Conservation (phyloP, 2,888 invertebrate genomes). For the Lycia hirtaria region DNA sequence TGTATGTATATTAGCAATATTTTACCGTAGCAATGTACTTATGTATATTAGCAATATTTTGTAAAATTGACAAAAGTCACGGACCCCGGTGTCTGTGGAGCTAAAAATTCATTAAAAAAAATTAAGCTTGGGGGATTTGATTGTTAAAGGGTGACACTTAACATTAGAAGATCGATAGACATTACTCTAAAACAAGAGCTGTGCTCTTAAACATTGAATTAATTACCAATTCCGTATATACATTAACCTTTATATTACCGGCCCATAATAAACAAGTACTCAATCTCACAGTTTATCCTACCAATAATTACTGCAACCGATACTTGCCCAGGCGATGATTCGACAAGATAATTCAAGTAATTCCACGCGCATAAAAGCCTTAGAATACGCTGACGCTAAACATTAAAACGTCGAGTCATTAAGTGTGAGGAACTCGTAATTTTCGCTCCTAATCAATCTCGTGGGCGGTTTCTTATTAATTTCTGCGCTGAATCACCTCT, state of each 20-base stretch:
- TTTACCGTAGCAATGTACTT: too few relatives aligned
- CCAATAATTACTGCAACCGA: conserved; percentile 22
- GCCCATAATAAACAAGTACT: conserved; percentile 1
- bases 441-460: conserved; percentile 73
- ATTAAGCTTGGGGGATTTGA: too few relatives aligned
- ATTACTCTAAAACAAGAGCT: too few relatives aligned
- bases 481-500: conserved; percentile 75
- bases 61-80: too few relatives aligned
- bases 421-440: conserved; percentile 53
- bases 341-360: conserved; percentile 30
- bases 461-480: conserved; percentile 73
- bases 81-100: too few relatives aligned
- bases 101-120: too few relatives aligned
- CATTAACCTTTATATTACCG: not conserved
- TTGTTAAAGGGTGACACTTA: too few relatives aligned
- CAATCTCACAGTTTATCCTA: conserved; percentile 3
- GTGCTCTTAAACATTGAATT: too few relatives aligned
- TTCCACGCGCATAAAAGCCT: conserved; percentile 22
- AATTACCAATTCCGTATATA: not conserved
- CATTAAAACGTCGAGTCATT: conserved; percentile 38
- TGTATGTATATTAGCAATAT: too few relatives aligned
- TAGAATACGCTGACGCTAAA: conserved; percentile 10
- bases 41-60: too few relatives aligned
- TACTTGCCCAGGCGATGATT: conserved; percentile 16
- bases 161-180: too few relatives aligned